phyloP scores from a whole-genome alignment of 2,113 vertebrate species.

The Calyptommatus sinebrachiatus region DNA sequence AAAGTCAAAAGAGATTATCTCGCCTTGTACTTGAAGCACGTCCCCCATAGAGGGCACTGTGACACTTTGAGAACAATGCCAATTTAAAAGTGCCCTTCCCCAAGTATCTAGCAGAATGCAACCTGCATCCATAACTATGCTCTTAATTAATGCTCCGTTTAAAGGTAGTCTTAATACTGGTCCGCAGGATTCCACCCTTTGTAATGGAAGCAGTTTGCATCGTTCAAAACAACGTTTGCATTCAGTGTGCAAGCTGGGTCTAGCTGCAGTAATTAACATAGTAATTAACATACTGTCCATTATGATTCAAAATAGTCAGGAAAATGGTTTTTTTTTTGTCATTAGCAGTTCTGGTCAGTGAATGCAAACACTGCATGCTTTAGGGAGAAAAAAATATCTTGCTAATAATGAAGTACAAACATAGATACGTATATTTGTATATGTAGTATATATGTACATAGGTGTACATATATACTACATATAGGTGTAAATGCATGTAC shows the following conservation, averaged over 20 bases:
- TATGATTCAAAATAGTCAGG: slow-evolving; percentile 50
- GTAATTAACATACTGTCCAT: slow-evolving; percentile 46
- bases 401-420: slow-evolving; percentile 30
- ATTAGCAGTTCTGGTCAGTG: slow-evolving; percentile 45
- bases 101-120: slow-evolving; percentile 25
- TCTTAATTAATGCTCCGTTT: slow-evolving; percentile 53
- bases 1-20: slow-evolving; percentile 28
- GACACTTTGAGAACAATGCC: slow-evolving; percentile 35
- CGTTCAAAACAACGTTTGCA: slow-evolving; percentile 57
- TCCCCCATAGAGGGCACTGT: slow-evolving; percentile 56
- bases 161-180: slow-evolving; percentile 43
- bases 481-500: not conserved
- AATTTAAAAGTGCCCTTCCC: slow-evolving; percentile 11
- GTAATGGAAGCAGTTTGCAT: slow-evolving; percentile 55
- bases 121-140: slow-evolving; percentile 43
- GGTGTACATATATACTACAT: too few relatives aligned
- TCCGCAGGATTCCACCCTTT: slow-evolving; percentile 27
- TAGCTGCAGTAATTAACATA: slow-evolving; percentile 54
- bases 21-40: slow-evolving; percentile 47
- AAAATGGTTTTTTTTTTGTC: slow-evolving; percentile 36
- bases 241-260: slow-evolving; percentile 44
- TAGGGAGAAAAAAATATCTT: slow-evolving; percentile 8
- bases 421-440: not conserved
- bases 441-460: not conserved
- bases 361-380: slow-evolving; percentile 17